These are phyloP conservation scores for Etia nguti DNA, from an alignment of 2,113 vertebrate species.

Conservation along the genomic window DNA sequence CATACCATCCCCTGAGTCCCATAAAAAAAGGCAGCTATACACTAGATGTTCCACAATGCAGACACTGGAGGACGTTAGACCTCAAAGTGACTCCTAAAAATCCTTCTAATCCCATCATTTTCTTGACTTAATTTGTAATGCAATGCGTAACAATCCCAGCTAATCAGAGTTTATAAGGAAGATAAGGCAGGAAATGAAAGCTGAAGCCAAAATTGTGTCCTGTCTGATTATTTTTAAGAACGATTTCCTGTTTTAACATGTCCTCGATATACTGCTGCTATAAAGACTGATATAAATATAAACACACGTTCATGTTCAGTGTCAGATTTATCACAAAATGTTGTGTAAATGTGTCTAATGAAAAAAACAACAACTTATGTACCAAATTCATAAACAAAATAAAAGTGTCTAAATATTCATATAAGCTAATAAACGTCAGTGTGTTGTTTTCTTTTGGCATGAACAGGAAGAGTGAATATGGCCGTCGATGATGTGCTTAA, in stretches of 20 bases:
- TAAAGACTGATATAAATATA: neutral
- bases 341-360: neutral
- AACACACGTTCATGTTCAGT: neutral
- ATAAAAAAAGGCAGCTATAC: constrained; percentile 39
- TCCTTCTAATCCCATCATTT: neutral
- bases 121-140: neutral
- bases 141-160: neutral
- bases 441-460: neutral
- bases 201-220: neutral
- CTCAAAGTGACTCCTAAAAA: neutral
- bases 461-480: neutral
- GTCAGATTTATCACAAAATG: neutral
- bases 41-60: neutral
- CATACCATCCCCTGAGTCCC: neutral
- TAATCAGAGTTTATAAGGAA: neutral
- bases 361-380: neutral
- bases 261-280: neutral
- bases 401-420: constrained; percentile 20
- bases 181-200: neutral
- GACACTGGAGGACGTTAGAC: neutral
- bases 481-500: neutral
- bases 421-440: rapidly evolving
- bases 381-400: constrained; percentile 21
- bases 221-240: neutral
- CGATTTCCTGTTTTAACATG: neutral